Conservation (phyloP, 37 sponge, comb jelly and placozoan genomes). For the Spongia lamella region DNA sequence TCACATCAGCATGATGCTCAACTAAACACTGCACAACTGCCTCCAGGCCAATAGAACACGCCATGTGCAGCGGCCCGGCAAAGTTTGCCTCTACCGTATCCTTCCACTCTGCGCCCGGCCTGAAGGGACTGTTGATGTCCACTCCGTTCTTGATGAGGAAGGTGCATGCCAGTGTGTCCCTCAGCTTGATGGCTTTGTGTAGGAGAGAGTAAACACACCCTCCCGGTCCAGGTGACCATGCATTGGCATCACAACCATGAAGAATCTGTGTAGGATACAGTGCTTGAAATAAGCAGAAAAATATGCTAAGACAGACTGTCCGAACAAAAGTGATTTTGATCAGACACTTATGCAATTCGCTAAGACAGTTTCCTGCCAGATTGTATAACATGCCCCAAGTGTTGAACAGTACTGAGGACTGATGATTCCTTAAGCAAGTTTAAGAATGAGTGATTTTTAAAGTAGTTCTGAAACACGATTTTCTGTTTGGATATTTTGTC, state of each 20-base stretch:
- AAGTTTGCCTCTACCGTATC: constrained; percentile 15
- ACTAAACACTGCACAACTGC: constrained; percentile 82
- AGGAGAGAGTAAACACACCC: constrained; percentile 70
- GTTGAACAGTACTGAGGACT: constrained; percentile 1
- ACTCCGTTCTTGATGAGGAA: constrained; percentile 86
- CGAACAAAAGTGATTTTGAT: too few relatives aligned
- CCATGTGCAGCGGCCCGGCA: constrained; percentile 86
- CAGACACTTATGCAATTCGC: too few relatives aligned
- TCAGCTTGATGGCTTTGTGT: constrained; percentile 83
- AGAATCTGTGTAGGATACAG: constrained; percentile 43
- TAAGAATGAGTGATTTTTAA: too few relatives aligned
- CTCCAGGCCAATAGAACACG: constrained; percentile 73
- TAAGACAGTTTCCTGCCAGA: not conserved
- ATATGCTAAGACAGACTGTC: too few relatives aligned
- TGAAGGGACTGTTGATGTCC: constrained; percentile 63
- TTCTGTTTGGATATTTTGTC: too few relatives aligned
- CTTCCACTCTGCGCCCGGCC: not conserved
- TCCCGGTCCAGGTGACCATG: constrained; percentile 63
- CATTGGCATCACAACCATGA: constrained; percentile 91
- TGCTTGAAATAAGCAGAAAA: too few relatives aligned
- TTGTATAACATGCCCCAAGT: too few relatives aligned
- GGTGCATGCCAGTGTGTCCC: constrained; percentile 66
- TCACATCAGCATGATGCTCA: constrained; percentile 78
- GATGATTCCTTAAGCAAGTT: too few relatives aligned
- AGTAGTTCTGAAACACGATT: too few relatives aligned